These are phyloP conservation scores for Scrobipalpa costella DNA, from an alignment of 2,888 invertebrate genomes.

Conservation along the genomic window DNA sequence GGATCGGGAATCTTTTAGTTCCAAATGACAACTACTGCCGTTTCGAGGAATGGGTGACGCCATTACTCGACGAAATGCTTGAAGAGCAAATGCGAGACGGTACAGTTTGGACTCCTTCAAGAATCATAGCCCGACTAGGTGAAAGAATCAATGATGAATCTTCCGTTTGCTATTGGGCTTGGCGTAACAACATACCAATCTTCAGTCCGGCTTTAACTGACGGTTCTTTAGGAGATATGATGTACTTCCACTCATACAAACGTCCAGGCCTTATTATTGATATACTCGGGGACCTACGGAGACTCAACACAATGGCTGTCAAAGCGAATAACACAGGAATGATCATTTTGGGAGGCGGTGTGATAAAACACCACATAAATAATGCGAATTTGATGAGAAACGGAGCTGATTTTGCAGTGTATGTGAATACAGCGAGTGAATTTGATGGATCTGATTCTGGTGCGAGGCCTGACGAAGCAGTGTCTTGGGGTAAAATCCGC, in stretches of 20 bases:
- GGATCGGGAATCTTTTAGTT: conserved; percentile 94
- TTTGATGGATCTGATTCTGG: conserved; percentile 99
- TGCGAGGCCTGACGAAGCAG: conserved; percentile 98
- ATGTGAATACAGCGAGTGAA: conserved; percentile 96
- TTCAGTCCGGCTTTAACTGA: conserved; percentile 99
- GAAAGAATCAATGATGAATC: conserved; percentile 93
- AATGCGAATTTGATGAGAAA: conserved; percentile 99
- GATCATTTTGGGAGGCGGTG: conserved; percentile 97
- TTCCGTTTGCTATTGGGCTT: conserved; percentile 98
- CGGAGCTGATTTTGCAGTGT: conserved; percentile 97
- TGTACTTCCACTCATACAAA: conserved; percentile 98
- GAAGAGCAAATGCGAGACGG: conserved; percentile 89
- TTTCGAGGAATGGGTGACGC: conserved; percentile 99
- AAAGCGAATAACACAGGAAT: conserved; percentile 96
- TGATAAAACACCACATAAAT: conserved; percentile 99
- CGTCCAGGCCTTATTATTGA: conserved; percentile 96
- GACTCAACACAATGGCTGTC: conserved; percentile 96
- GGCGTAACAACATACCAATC: conserved; percentile 97
- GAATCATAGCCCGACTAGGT: conserved; percentile 86
- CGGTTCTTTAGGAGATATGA: conserved; percentile 98
- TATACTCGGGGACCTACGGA: conserved; percentile 93
- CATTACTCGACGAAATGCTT: conserved; percentile 94
- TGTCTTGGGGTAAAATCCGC: conserved; percentile 99
- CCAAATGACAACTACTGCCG: conserved; percentile 99
- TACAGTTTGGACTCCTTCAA: conserved; percentile 91